Percentiles rank a stretch among this genome's conserved stretches.
Conservation (phyloP, 2,797 vertebrate genomes). For the Pteronotus mesoamericanus region DNA sequence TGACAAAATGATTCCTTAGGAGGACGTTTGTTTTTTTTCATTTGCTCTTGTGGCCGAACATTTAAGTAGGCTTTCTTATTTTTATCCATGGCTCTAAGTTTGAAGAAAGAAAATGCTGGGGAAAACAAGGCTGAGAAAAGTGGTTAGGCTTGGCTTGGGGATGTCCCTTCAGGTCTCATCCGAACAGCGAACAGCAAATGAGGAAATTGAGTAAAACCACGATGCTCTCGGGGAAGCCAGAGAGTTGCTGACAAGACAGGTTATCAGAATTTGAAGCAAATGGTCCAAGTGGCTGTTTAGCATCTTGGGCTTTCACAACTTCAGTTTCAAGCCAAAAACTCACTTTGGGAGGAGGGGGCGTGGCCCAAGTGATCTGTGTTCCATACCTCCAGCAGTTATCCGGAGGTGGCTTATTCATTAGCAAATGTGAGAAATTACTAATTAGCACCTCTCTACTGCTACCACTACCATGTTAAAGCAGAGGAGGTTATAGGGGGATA, state of each 20-base stretch:
- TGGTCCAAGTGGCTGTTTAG: conserved; percentile 11
- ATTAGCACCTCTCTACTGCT: neutral
- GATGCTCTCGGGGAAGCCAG: neutral
- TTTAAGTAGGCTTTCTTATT: neutral
- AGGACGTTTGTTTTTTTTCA: neutral
- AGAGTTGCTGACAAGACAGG: neutral
- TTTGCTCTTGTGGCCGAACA: neutral
- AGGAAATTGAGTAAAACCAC: neutral
- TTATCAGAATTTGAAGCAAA: neutral
- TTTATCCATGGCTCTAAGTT: neutral
- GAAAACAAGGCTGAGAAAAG: neutral
- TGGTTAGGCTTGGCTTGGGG: neutral
- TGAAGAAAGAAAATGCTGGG: neutral
- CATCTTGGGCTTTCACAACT: neutral
- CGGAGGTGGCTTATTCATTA: neutral
- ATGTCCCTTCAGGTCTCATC: neutral
- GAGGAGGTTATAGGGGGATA: neutral
- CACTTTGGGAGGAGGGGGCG: neutral
- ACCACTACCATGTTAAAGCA: neutral
- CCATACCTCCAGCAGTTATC: neutral
- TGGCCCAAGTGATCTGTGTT: neutral
- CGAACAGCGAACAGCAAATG: neutral
- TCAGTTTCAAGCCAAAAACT: neutral
- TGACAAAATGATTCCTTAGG: neutral
- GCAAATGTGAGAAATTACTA: neutral